Conservation (phyloP, 2,113 vertebrate species). For the Rhinogobius similis region DNA sequence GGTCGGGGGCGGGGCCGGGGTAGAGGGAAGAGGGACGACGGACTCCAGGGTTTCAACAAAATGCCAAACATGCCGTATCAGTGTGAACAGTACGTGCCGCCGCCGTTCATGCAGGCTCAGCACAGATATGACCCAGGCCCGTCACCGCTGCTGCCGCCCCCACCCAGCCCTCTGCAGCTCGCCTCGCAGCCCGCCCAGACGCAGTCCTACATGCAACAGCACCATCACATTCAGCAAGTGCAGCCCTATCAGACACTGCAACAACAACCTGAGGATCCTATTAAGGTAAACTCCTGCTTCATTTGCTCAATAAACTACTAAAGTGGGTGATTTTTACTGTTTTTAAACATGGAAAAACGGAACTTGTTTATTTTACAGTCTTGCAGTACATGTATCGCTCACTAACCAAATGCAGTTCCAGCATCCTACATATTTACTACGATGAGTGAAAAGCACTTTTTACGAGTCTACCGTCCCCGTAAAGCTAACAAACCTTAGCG, state of each 20-base stretch:
- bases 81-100: conserved; percentile 54
- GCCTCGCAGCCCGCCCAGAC: conserved; percentile 47
- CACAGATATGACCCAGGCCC: conserved; percentile 54
- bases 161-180: conserved; percentile 62
- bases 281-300: conserved; percentile 66
- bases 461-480: too few relatives aligned
- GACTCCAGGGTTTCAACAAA: conserved; percentile 67
- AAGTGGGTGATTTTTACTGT: too few relatives aligned
- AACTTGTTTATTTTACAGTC: too few relatives aligned
- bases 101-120: conserved; percentile 62
- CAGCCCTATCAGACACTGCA: conserved; percentile 45
- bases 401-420: too few relatives aligned
- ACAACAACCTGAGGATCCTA: conserved; percentile 67
- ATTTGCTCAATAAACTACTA: neutral
- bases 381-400: too few relatives aligned
- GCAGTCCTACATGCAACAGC: conserved; percentile 48
- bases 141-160: conserved; percentile 55
- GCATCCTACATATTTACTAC: too few relatives aligned
- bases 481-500: too few relatives aligned
- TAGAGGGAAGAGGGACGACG: conserved; percentile 70
- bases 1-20: conserved; percentile 74
- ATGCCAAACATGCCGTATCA: conserved; percentile 64
- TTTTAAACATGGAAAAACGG: too few relatives aligned
- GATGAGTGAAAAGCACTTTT: too few relatives aligned
- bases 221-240: conserved; percentile 56